Evolutionary conservation across 1,140 invertebrate genomes (phyloP).

Genomic region (Araneus ventricosus): DNA sequence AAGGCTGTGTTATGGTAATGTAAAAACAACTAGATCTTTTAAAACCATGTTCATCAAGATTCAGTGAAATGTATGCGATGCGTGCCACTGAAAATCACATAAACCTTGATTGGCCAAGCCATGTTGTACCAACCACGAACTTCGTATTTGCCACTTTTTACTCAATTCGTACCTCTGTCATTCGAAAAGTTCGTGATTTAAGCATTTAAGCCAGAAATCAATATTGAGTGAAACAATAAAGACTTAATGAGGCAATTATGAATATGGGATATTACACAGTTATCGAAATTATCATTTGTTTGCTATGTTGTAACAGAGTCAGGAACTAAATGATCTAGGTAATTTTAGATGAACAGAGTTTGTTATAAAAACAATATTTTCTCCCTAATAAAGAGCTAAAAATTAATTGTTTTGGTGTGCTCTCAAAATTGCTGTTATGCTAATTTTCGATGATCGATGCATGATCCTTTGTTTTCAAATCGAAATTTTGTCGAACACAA

Average conservation of each 20-base stretch:
- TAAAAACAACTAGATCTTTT: background rate
- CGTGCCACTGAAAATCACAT: slow-evolving; percentile 13
- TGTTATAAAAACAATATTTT: background rate
- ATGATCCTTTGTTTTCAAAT: background rate
- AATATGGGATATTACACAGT: background rate
- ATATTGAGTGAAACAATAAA: background rate
- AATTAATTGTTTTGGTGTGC: background rate
- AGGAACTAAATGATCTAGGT: background rate
- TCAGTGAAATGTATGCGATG: background rate
- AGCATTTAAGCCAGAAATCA: background rate
- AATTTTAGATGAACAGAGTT: background rate
- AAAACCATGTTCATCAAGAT: background rate
- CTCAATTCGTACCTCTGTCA: background rate
- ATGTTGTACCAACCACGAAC: slow-evolving; percentile 31
- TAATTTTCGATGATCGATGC: background rate
- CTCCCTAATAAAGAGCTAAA: background rate
- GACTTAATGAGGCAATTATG: background rate
- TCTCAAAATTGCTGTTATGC: background rate
- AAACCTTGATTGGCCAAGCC: slow-evolving; percentile 15
- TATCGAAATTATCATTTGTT: background rate
- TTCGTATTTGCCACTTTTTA: background rate
- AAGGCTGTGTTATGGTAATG: background rate
- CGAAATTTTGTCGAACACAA: background rate
- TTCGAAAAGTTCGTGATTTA: background rate
- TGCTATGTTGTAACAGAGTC: background rate